Conservation (phyloP, 2,113 vertebrate genomes). For the cat (Felis catus) region DNA sequence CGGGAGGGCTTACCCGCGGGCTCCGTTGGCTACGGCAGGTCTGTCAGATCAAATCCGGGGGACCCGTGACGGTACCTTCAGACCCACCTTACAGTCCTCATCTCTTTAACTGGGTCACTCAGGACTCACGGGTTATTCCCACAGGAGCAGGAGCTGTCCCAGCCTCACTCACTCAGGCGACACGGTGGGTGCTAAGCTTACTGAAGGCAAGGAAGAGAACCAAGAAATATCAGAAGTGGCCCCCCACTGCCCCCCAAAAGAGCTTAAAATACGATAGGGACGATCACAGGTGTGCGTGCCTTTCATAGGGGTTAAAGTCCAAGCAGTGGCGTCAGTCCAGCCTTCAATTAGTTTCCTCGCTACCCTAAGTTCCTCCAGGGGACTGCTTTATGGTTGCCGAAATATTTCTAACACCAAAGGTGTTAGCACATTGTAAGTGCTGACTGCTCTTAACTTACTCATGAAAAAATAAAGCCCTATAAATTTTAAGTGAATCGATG, state of each 20-base stretch:
- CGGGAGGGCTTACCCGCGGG: not conserved
- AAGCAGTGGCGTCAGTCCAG: not conserved
- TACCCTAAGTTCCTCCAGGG: conserved; percentile 39
- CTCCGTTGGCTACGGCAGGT: not conserved
- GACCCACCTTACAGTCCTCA: not conserved
- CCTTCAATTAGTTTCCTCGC: conserved; percentile 49
- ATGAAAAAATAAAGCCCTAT: conserved; percentile 55
- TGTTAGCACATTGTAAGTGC: conserved; percentile 47
- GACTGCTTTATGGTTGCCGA: conserved; percentile 38
- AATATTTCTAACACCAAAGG: conserved; percentile 57
- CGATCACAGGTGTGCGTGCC: not conserved
- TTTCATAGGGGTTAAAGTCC: not conserved
- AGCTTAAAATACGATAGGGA: not conserved
- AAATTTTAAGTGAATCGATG: conserved; percentile 33
- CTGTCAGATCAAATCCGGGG: not conserved
- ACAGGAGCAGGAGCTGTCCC: not conserved
- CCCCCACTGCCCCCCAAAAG: not conserved
- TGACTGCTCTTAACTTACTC: conserved; percentile 50
- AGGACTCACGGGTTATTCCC: not conserved
- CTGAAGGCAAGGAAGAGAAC: not conserved
- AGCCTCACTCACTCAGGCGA: not conserved
- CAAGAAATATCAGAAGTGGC: not conserved
- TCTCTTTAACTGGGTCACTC: not conserved
- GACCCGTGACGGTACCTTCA: not conserved
- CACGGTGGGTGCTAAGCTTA: not conserved